Conservation (phyloP, 2,888 invertebrate genomes). For the Calameuta filiformis region DNA sequence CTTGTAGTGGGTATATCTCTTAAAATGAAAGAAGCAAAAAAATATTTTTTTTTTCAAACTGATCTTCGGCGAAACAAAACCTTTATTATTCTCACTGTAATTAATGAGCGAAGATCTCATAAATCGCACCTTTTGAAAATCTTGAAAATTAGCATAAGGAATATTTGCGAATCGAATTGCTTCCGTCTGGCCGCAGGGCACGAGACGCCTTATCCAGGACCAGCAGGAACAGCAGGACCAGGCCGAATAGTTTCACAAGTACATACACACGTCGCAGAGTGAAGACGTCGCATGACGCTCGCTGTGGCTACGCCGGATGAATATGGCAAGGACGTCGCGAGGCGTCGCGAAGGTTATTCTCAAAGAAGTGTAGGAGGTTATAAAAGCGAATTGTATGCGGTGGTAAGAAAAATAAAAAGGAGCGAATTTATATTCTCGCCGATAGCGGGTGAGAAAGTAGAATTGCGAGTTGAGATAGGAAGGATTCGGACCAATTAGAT, state of each 20-base stretch:
- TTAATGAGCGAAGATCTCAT: too few species aligned
- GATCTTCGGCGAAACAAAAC: too few species aligned
- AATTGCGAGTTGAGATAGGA: slow-evolving; percentile 61
- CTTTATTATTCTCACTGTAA: too few species aligned
- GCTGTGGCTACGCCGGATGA: neutral
- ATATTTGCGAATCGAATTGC: neutral
- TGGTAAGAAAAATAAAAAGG: slow-evolving; percentile 48
- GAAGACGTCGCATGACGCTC: neutral
- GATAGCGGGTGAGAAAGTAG: slow-evolving; percentile 56
- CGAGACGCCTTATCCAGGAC: neutral
- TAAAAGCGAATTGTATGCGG: slow-evolving; percentile 25
- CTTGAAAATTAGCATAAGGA: neutral
- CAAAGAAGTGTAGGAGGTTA: slow-evolving; percentile 11
- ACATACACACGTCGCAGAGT: neutral
- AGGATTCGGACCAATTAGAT: slow-evolving; percentile 61
- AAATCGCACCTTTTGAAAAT: too few species aligned
- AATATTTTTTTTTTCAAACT: neutral
- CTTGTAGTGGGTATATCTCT: neutral
- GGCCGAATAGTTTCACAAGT: neutral
- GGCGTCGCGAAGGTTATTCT: neutral
- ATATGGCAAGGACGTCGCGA: neutral
- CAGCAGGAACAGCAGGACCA: neutral
- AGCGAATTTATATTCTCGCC: slow-evolving; percentile 60
- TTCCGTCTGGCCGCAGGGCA: neutral
- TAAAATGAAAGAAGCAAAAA: neutral